A percentile compares a stretch with the other conserved stretches of the same genome.
phyloP scores from a whole-genome alignment of 2,797 vertebrate genomes.

The Loris lydekkerianus region DNA sequence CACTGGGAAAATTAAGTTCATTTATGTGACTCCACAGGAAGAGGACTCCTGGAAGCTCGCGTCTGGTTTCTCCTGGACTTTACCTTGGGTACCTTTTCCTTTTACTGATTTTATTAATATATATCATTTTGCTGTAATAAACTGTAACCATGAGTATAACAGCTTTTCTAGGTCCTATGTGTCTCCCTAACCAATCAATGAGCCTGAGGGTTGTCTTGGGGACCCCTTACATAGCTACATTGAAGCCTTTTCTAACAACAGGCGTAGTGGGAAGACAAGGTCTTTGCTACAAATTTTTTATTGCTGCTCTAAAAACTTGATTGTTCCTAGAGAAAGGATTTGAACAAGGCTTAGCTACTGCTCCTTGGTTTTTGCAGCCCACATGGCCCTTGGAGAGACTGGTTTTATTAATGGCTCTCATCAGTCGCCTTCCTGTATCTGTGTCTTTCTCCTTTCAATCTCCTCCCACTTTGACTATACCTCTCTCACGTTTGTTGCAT shows the following conservation, averaged over 20 bases:
- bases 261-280: not conserved
- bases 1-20: not conserved
- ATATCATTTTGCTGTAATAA: not conserved
- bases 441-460: not conserved
- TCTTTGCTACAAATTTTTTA: not conserved
- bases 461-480: not conserved
- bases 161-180: not conserved
- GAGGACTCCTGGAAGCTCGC: not conserved
- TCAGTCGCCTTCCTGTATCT: not conserved
- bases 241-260: not conserved
- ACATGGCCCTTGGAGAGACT: no score
- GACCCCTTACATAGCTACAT: not conserved
- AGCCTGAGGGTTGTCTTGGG: not conserved
- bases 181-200: not conserved
- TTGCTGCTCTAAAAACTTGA: not conserved
- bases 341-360: not conserved
- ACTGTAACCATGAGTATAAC: not conserved
- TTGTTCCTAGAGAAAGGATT: not conserved
- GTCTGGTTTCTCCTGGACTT: not conserved
- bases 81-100: not conserved
- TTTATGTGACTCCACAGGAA: not conserved
- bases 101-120: constrained; percentile 31
- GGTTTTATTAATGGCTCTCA: not conserved
- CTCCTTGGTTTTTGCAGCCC: not conserved
- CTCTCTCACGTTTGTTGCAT: not conserved